phyloP scores from a whole-genome alignment of 1,140 invertebrate genomes.

The Caenorhabditis brenneri region DNA sequence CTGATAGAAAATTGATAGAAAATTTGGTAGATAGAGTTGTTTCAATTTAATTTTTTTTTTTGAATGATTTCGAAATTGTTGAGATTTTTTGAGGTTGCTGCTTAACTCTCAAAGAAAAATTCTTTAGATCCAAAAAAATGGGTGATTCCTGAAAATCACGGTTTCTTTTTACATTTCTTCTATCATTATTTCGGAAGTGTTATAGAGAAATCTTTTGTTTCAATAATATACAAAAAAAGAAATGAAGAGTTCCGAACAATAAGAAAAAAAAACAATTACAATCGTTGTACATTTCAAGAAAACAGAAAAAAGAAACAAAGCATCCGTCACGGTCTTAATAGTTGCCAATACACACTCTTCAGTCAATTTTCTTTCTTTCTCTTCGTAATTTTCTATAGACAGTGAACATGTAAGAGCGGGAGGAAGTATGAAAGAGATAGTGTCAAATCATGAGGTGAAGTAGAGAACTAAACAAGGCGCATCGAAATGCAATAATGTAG shows the following conservation, averaged over 20 bases:
- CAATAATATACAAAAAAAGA: not conserved
- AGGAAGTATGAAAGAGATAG: not conserved
- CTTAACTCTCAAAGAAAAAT: no score
- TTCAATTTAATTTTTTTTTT: no score
- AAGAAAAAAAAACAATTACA: not conserved
- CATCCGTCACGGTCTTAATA: constrained; percentile 4
- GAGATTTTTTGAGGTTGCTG: no score
- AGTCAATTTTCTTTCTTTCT: not conserved
- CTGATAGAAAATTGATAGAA: no score
- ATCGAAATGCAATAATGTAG: constrained; percentile 12
- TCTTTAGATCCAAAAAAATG: no score
- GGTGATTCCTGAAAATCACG: no score
- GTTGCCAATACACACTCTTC: not conserved
- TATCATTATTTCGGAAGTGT: no score
- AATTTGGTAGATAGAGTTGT: no score
- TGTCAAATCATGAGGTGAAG: not conserved
- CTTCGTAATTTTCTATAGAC: not conserved
- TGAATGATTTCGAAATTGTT: no score
- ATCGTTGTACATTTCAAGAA: not conserved
- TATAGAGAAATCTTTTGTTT: no score
- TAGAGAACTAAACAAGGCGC: not conserved
- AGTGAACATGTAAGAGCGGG: not conserved
- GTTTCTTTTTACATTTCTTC: no score
- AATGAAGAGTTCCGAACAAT: not conserved
- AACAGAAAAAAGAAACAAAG: constrained; percentile 16